Evolutionary conservation across 2,797 vertebrate species (phyloP).

Genomic region (Oryzias dopingdopingensis): DNA sequence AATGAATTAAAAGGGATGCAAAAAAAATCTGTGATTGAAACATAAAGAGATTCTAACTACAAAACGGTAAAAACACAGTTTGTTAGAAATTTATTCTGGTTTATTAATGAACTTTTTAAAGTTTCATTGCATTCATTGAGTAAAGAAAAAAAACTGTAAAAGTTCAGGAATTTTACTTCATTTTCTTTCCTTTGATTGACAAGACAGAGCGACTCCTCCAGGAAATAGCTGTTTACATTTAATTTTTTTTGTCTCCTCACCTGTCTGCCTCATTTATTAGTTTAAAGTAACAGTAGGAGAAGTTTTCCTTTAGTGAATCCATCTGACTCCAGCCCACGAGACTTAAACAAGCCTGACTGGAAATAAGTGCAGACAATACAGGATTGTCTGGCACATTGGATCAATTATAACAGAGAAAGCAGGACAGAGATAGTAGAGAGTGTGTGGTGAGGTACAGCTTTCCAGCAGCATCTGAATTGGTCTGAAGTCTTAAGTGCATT

Average conservation of each 20-base stretch:
- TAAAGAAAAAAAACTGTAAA: not conserved
- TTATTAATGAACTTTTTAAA: no score
- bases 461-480: constrained; percentile 58
- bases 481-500: constrained; percentile 72
- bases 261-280: constrained; percentile 18
- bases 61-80: no score
- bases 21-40: no score
- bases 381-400: constrained; percentile 67
- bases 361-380: constrained; percentile 70
- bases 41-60: no score
- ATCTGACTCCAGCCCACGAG: constrained; percentile 71
- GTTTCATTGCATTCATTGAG: no score
- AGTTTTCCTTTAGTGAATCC: constrained; percentile 60
- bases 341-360: constrained; percentile 75
- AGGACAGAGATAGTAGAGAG: constrained; percentile 48
- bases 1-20: no score
- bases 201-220: constrained; percentile 11
- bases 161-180: not conserved
- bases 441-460: constrained; percentile 51
- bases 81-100: no score
- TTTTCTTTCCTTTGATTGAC: constrained; percentile 1
- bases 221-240: constrained; percentile 22
- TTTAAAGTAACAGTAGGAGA: constrained; percentile 63
- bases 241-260: constrained; percentile 32
- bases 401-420: constrained; percentile 67